Base-by-base conservation (phyloP, 1,140 invertebrate species). In the Luehdorfia chinensis region DNA sequence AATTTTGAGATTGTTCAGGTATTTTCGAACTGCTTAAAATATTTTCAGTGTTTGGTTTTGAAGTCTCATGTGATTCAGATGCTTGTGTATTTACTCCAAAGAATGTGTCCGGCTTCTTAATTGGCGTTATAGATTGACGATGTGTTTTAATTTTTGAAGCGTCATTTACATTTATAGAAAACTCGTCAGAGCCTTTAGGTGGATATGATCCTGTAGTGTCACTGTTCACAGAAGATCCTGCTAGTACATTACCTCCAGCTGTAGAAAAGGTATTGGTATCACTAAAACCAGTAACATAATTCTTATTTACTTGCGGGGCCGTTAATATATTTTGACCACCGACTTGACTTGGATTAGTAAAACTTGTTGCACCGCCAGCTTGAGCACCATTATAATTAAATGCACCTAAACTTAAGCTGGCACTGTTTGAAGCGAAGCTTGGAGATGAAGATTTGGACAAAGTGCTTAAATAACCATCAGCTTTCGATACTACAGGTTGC, bases 371-470 rank as follows among this genome's bases (percentile, higher is more conserved):
- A n/a, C n/a, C n/a, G n/a, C n/a, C n/a, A n/a, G n/a, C n/a, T n/a
- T n/a, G n/a, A n/a, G n/a, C 51, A n/a, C 50, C 73, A 39, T 59
- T 70, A 32, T 64, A 84, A 50, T 63, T 76, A 36, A 67, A 84
- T 9, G 77, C 70, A 55, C 74, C 70, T 3, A 78, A 75, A 47
- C 77, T 80, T 9, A 75, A 65, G 58, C 78, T 80, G 9, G 81
- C 64, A 59, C 81, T 81, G 4, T 74, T 74, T 16, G 79, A 70
- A 9, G 81, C 68, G 30, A 59, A 76, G 49, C 77, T 85, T 12
- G 81, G 76, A 6, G 81, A 68, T 6, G 75, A 73, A 1, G 79
- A 78, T 30, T 81, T 81, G 0, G 77, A 75, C 25, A 66, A 81
- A 48, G 66, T 74, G 27, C 77, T 75, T 2, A 77, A 80, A 57